phyloP scores from a whole-genome alignment of 2,797 vertebrate genomes.

The Peromyscus attwateri region DNA sequence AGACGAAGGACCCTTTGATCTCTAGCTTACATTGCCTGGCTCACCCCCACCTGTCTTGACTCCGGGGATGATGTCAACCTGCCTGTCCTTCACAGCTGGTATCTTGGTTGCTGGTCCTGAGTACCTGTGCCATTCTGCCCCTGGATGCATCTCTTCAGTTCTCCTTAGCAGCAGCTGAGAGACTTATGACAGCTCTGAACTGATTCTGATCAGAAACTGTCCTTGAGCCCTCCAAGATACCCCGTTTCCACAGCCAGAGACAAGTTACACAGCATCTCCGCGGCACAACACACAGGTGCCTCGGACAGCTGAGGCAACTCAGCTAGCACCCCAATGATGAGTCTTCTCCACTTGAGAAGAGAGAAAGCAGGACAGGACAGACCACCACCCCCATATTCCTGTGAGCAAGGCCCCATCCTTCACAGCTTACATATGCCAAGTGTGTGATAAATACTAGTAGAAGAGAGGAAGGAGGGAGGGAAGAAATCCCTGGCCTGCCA shows the following conservation, averaged over 20 bases:
- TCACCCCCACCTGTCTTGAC: neutral
- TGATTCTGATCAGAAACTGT: neutral
- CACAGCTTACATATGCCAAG: neutral
- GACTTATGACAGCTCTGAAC: neutral
- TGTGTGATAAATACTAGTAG: neutral
- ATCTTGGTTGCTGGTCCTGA: neutral
- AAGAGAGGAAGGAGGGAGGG: no score
- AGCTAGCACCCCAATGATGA: neutral
- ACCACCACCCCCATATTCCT: fast-evolving
- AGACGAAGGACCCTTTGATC: neutral
- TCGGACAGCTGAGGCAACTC: neutral
- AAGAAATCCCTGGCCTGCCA: neutral
- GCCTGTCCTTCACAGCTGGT: neutral
- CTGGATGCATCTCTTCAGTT: fast-evolving
- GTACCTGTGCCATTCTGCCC: neutral
- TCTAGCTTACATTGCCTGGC: neutral
- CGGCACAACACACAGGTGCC: neutral
- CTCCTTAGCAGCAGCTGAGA: fast-evolving
- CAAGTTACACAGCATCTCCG: fast-evolving
- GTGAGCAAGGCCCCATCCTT: neutral
- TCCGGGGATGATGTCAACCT: no score
- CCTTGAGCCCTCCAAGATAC: neutral
- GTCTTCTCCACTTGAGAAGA: neutral
- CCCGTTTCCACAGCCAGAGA: neutral
- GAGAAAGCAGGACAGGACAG: neutral